Evolutionary conservation across 1,140 invertebrate species (phyloP).

Genomic region (Saccostrea echinata): DNA sequence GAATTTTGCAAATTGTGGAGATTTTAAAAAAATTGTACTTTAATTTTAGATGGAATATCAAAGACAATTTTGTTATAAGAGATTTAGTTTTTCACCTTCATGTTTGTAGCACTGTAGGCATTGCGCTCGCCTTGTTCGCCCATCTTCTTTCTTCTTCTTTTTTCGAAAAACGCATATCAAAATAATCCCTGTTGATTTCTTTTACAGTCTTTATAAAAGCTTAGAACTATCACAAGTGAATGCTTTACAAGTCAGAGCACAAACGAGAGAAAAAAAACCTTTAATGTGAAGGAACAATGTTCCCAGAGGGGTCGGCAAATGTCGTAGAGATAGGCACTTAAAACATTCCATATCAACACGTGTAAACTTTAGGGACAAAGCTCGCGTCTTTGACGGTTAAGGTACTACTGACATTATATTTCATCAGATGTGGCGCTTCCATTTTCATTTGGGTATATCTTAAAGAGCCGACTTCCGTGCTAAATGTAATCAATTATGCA

Average conservation of each 20-base stretch:
- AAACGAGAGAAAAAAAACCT: background rate
- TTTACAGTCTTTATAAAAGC: too few species aligned
- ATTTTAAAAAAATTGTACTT: too few species aligned
- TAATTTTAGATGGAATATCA: too few species aligned
- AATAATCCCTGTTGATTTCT: too few species aligned
- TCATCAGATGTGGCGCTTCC: background rate
- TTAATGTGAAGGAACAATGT: background rate
- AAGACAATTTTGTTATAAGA: too few species aligned
- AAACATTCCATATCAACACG: background rate
- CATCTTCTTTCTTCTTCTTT: too few species aligned
- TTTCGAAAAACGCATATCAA: too few species aligned
- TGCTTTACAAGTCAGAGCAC: background rate
- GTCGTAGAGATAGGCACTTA: background rate
- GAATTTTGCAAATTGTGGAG: too few species aligned
- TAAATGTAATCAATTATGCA: conserved; percentile 23
- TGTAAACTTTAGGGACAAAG: background rate
- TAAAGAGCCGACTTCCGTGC: conserved; percentile 4
- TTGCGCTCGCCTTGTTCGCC: too few species aligned
- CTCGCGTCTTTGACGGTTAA: background rate
- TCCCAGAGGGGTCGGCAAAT: background rate
- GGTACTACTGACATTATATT: conserved; percentile 7
- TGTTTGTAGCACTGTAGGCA: too few species aligned
- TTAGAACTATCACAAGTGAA: too few species aligned
- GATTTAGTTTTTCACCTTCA: too few species aligned
- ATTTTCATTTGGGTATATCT: conserved; percentile 16